Base-by-base conservation (phyloP, 2,113 vertebrate genomes). In the Daubentonia madagascariensis region DNA sequence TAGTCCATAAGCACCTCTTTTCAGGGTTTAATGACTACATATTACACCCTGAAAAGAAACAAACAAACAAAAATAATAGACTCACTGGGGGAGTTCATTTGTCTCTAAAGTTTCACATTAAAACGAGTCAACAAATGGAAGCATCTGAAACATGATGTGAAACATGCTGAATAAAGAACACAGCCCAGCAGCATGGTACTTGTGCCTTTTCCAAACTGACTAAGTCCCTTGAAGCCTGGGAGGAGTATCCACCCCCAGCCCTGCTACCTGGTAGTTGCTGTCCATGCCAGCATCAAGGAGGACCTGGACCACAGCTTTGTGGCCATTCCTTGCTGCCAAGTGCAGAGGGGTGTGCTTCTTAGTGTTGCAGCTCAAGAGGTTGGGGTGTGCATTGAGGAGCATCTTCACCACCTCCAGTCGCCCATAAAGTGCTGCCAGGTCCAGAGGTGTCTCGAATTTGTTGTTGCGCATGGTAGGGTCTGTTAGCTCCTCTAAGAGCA, bases 381-480 rank as follows among this genome's bases (percentile, higher is more conserved):
- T 99, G 97, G 99, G 99, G 98, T 99, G 99, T 1, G 99, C 99
- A 0, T 99, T 99, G 79, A 99, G 98, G 79, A 99, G 99, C 99
- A 99, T 99, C 98, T 99, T 99, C 96, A 99, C 99, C 0, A 99
- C 99, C 97, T 99, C 99, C 97, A 99, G 99, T n/a, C 99, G 99
- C 93, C 99, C 99, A 0, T 99, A 99, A 18, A 99, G 99, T 0
- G 99, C 99, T 0, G 99, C 99, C 98, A 99, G 98, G 98, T 99
- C 99, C 98, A 99, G 99, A 0, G 99, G 99, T 0, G 99, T 99
- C 99, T 99, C 99, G 0, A 99, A 99, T 95, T 99, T 99, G 98
- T 99, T 99, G 98, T 99, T 99, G 96, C 99, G 99, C 99, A 99
- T 99, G 97, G 99, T 99, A 97, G 99, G 99, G 98, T 99, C 99